These are phyloP conservation scores for Acropora tenuis DNA, from an alignment of 64 coral and sea anemone genomes.

Conservation along the genomic window DNA sequence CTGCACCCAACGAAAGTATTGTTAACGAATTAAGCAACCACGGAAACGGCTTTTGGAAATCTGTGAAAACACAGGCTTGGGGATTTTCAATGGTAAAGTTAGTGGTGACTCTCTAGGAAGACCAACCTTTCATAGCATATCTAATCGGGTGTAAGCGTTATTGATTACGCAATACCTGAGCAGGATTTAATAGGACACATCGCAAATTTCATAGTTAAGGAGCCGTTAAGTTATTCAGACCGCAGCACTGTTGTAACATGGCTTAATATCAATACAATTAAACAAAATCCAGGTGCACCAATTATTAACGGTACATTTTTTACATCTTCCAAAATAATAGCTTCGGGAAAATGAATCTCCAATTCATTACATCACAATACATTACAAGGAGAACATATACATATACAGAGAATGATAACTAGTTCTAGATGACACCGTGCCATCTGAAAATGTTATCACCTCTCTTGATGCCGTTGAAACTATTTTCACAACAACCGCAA, in stretches of 20 bases:
- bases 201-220: background rate
- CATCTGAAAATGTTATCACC: too few species aligned
- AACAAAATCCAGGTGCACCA: background rate
- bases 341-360: slow-evolving; percentile 15
- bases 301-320: background rate
- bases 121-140: slow-evolving; percentile 9
- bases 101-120: slow-evolving; percentile 28
- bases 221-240: background rate
- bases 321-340: background rate
- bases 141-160: background rate
- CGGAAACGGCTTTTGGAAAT: background rate
- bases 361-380: background rate
- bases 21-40: background rate
- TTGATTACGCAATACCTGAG: background rate
- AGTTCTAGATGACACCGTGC: too few species aligned
- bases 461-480: too few species aligned
- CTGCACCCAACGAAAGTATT: background rate
- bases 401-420: too few species aligned
- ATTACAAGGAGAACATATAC: too few species aligned
- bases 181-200: background rate
- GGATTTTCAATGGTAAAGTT: slow-evolving; percentile 26
- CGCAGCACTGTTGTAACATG: background rate
- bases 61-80: background rate
- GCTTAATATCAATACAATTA: background rate
- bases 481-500: too few species aligned